phyloP scores from a whole-genome alignment of 2,113 vertebrate species.

The Sterna hirundo region DNA sequence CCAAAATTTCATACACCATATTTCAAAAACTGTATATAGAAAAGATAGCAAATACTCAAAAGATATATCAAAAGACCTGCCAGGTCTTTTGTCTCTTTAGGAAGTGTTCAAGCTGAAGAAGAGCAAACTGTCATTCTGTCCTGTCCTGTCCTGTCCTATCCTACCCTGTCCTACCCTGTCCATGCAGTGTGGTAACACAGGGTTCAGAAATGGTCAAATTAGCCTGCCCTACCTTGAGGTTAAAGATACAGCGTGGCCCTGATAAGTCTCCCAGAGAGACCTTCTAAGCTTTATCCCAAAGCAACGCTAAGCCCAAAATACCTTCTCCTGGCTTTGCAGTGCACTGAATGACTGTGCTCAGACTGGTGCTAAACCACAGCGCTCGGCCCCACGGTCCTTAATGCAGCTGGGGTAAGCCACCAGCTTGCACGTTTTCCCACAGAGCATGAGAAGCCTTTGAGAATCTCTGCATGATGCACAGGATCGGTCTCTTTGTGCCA shows the following conservation, averaged over 20 bases:
- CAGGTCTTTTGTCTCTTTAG: background rate
- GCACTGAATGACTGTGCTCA: background rate
- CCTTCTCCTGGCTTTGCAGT: background rate
- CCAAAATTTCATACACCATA: background rate
- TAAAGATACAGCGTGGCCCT: background rate
- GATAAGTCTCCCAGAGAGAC: background rate
- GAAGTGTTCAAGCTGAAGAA: background rate
- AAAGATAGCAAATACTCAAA: background rate
- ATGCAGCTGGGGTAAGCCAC: background rate
- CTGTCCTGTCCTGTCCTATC: background rate
- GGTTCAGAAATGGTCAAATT: background rate
- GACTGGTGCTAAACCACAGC: background rate
- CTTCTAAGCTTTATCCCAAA: background rate
- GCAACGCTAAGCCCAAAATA: too few relatives aligned
- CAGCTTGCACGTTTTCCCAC: background rate
- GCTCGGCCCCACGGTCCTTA: accelerated
- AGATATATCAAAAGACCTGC: background rate
- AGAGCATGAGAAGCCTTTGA: background rate
- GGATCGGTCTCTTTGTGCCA: background rate
- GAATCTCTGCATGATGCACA: background rate
- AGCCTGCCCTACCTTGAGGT: background rate
- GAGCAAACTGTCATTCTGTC: background rate
- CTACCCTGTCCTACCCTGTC: background rate
- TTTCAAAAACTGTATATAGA: background rate
- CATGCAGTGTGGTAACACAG: background rate